phyloP scores from a whole-genome alignment of 2,888 invertebrate genomes.

The Agrotis segetum region DNA sequence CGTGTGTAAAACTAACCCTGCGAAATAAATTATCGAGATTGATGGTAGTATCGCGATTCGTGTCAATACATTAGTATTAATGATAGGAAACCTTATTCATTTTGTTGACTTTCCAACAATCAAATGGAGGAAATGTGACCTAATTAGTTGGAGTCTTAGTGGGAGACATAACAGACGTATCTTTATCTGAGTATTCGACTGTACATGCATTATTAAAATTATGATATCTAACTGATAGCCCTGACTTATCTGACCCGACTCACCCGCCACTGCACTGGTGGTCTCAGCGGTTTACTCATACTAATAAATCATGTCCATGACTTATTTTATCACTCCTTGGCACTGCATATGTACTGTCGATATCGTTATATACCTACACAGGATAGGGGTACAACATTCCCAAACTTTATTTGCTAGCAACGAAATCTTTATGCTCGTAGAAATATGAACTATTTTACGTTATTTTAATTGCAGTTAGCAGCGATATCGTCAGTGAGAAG shows the following conservation, averaged over 20 bases:
- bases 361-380: slow-evolving; percentile 76
- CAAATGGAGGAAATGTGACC: slow-evolving; percentile 16
- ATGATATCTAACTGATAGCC: slow-evolving; percentile 44
- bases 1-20: slow-evolving; percentile 1
- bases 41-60: not conserved
- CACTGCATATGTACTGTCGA: slow-evolving; percentile 73
- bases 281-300: slow-evolving; percentile 54
- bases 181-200: not conserved
- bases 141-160: slow-evolving; percentile 31
- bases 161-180: slow-evolving; percentile 31
- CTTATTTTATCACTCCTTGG: slow-evolving; percentile 65
- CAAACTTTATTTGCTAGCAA: slow-evolving; percentile 59
- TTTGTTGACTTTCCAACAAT: slow-evolving; percentile 22
- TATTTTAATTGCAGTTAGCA: slow-evolving; percentile 34
- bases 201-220: slow-evolving; percentile 39
- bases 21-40: not conserved
- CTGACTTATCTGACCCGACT: slow-evolving; percentile 57
- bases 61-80: not conserved
- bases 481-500: slow-evolving; percentile 71
- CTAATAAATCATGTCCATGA: slow-evolving; percentile 65
- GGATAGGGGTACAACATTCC: slow-evolving; percentile 74
- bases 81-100: not conserved
- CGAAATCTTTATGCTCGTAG: slow-evolving; percentile 44
- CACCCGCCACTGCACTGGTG: slow-evolving; percentile 54
- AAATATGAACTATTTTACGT: slow-evolving; percentile 67